Evolutionary conservation across 1,140 invertebrate genomes (phyloP), one percentile per base, ranked within the genome.

Genomic region (Cherax quadricarinatus): DNA sequence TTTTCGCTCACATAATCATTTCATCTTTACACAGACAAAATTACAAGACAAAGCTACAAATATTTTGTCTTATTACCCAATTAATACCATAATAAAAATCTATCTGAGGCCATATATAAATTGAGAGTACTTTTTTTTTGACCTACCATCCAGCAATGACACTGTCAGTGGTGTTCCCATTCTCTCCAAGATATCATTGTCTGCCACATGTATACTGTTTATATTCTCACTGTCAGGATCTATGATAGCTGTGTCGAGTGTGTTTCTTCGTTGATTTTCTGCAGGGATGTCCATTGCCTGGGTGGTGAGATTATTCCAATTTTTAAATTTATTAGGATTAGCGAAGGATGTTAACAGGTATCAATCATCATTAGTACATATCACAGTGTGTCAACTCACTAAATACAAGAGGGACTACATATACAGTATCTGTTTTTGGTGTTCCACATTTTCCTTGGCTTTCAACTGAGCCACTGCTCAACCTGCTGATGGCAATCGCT

Each of bases 81-180:
- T 41, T 41, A 41, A 41, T 41, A 41, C 30, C 30, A 41, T 41
- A 41, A 41, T 41, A 41, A 41, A 41, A 2, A 41, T 41, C 30
- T 41, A 41, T 41, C 30, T 41, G 30, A 41, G 30, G 30, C 30
- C 30, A 41, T 41, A 41, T 41, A 41, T 41, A 41, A 41, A 41
- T 41, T 41, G 30, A 41, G 30, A 41, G 30, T 41, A 41, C 30
- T 41, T 41, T 30, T 21, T 75, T 75, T 75, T 24, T 16, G 70
- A 73, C 70, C 10, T 75, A 75, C 85, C 85, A 86, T 75, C 85
- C 85, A 86, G 49, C 41, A 86, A 48, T 41, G 84, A 86, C 41
- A 86, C 41, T 30, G 70, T 75, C 14, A 48, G 51, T 24, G 53
- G 9, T n/a, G 18, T 12, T 12, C 51, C 81, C 24, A 83, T 53